Percentiles rank a stretch among this genome's conserved stretches.
phyloP scores from a whole-genome alignment of 2,113 vertebrate species.

The Chiloscyllium plagiosum region DNA sequence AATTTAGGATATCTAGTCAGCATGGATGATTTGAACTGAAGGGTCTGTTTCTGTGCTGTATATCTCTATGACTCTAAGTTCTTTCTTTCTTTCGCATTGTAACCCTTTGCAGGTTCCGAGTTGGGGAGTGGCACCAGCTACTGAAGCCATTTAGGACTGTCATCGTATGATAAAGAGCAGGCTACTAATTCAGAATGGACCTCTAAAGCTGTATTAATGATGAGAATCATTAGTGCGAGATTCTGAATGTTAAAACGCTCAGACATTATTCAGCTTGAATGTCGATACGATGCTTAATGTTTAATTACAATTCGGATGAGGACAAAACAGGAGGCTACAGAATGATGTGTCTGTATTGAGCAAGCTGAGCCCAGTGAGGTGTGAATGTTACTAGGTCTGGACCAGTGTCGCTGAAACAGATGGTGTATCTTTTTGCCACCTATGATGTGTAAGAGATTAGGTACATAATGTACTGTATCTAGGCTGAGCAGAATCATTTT shows the following conservation, averaged over 20 bases:
- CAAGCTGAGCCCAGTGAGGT: not conserved
- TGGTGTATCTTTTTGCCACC: not conserved
- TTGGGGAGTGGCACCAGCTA: too few relatives aligned
- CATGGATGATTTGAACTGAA: too few relatives aligned
- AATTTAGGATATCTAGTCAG: too few relatives aligned
- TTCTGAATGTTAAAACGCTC: too few relatives aligned
- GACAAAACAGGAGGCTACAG: not conserved
- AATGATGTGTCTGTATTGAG: not conserved
- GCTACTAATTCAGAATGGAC: not conserved
- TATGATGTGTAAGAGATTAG: not conserved
- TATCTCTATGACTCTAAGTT: too few relatives aligned
- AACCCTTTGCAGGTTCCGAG: not conserved
- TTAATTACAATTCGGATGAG: constrained; percentile 9
- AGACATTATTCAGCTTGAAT: not conserved
- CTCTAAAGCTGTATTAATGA: not conserved
- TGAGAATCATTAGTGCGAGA: too few relatives aligned
- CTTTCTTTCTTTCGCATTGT: not conserved
- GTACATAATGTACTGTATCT: not conserved
- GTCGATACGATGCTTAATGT: not conserved
- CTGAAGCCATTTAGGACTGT: not conserved
- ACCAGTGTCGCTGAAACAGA: not conserved
- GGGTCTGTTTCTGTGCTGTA: too few relatives aligned
- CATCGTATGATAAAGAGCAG: not conserved
- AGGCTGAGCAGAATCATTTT: not conserved
- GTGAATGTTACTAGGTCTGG: not conserved